Base-by-base conservation (phyloP, 2,888 invertebrate species). In the Parascotia fuliginaria region DNA sequence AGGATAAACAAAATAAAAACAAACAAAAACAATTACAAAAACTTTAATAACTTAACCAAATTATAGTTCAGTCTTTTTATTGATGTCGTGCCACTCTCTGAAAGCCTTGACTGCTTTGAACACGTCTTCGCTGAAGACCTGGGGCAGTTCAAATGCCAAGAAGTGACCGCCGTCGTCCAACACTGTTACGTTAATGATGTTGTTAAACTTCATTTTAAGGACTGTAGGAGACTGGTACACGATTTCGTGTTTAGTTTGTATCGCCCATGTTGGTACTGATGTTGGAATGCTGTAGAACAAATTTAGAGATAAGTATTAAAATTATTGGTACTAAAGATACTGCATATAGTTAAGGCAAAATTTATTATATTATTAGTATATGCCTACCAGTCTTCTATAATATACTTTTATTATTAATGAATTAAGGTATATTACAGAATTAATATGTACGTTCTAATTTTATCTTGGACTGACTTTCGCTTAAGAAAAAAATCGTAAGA, bases 151-250 rank as follows among this genome's bases (percentile, higher is more conserved):
- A 34, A 97, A 92, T 0, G 97, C 97, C 0, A 95, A 93, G 89
- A 98, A 98, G 79, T 98, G 98, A 0, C 98, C 98, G 0, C 97
- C 97, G n/a, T 93, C 85, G 0, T 92, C 83, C 45, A 94, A 78
- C 40, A 94, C 93, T 0, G 93, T 94, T 55, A 93, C 92, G 42
- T 94, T 94, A 5, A 96, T 84, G 1, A 97, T 70, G 74, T 97
- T 96, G 2, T 73, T 70, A 76, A 83, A 96, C 65, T 93, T 94
- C 0, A 86, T 81, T 19, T 86, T 83, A 1, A 96, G 70, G 9
- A 95, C 75, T 34, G 86, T 86, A 16, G 95, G 93, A 0, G 95
- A 92, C 11, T 87, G 79, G 50, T 93, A 93, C 0, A 87, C 19
- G 0, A 97, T 22, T 68, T 98, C 98, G 53, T 95, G 51, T 3